Conservation (phyloP, 1,140 invertebrate species). For the Lasioglossum albipes region DNA sequence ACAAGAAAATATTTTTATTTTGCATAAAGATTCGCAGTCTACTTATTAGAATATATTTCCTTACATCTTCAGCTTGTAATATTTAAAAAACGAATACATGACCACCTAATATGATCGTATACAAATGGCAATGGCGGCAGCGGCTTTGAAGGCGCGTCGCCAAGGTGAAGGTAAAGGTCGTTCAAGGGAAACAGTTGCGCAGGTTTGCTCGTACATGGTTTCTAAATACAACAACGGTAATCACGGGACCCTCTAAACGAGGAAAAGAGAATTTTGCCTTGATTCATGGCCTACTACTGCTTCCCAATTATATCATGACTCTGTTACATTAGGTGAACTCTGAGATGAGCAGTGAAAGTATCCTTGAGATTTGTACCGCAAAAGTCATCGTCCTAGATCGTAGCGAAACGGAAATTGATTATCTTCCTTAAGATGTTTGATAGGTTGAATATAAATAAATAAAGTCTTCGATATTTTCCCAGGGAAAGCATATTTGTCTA, state of each 20-base stretch:
- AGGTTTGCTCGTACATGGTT: slow-evolving; percentile 16
- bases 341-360: slow-evolving; percentile 49
- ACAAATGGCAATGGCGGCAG: neutral
- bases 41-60: too few relatives aligned
- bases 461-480: too few relatives aligned
- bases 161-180: slow-evolving; percentile 59
- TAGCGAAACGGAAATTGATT: too few relatives aligned
- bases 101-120: neutral
- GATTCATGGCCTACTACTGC: neutral
- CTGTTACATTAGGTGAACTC: slow-evolving; percentile 15
- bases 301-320: slow-evolving; percentile 23
- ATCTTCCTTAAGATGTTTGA: too few relatives aligned
- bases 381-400: slow-evolving; percentile 10
- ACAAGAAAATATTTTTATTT: too few relatives aligned
- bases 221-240: slow-evolving; percentile 9
- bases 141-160: neutral
- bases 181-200: slow-evolving; percentile 42
- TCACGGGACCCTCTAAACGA: neutral
- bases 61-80: too few relatives aligned
- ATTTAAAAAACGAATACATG: too few relatives aligned
- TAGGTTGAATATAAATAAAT: too few relatives aligned
- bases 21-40: too few relatives aligned
- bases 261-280: slow-evolving; percentile 41
- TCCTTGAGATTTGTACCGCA: slow-evolving; percentile 9
- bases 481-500: neutral